phyloP scores from a whole-genome alignment of 2,888 invertebrate species.

The Phengaris arion region DNA sequence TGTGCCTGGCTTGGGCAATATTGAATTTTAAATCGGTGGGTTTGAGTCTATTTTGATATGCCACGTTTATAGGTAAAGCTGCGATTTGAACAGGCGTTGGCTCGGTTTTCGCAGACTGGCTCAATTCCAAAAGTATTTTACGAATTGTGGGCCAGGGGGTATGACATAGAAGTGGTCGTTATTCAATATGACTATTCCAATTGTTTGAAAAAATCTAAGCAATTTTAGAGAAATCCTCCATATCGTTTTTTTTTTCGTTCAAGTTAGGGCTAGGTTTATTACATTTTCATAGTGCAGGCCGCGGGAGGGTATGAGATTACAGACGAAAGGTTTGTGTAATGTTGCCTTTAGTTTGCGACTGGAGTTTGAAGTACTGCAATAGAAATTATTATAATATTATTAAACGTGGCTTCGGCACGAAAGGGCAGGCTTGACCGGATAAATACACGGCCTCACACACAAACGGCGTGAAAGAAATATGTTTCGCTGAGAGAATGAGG shows the following conservation, averaged over 20 bases:
- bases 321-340: neutral
- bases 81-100: constrained; percentile 33
- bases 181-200: constrained; percentile 33
- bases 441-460: no score
- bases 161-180: constrained; percentile 33
- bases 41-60: constrained; percentile 3
- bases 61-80: constrained; percentile 27
- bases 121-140: constrained; percentile 34
- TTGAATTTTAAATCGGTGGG: neutral
- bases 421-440: no score
- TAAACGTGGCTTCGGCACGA: no score
- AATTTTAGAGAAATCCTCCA: constrained; percentile 12
- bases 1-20: neutral
- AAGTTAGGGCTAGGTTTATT: neutral
- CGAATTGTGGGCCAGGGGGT: constrained; percentile 35
- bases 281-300: neutral
- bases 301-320: neutral
- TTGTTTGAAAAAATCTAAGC: constrained; percentile 25
- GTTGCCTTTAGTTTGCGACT: neutral
- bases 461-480: no score
- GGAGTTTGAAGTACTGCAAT: neutral
- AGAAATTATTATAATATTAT: no score
- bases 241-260: neutral
- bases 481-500: no score
- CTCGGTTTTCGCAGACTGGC: constrained; percentile 37